These are phyloP conservation scores for Toxotes chatareus DNA, from an alignment of 2,113 vertebrate species.

Conservation along the genomic window DNA sequence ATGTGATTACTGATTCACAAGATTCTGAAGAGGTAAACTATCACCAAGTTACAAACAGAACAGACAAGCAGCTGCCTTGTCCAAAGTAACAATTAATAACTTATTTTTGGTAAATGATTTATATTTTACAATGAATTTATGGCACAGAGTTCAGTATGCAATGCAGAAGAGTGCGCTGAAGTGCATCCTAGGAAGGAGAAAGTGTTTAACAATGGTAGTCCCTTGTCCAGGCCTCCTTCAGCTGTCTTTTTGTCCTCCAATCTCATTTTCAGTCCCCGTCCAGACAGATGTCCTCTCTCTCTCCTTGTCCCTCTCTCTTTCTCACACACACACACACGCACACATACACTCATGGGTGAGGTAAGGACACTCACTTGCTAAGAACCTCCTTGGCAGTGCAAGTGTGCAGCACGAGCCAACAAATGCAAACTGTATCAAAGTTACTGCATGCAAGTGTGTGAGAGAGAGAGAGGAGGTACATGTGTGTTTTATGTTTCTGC, in stretches of 20 bases:
- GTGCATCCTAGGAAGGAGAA: slow-evolving; percentile 36
- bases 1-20: neutral
- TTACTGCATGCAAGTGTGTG: slow-evolving; percentile 22
- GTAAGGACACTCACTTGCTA: slow-evolving; percentile 31
- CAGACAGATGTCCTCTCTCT: slow-evolving; percentile 32
- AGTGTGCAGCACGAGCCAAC: slow-evolving; percentile 28
- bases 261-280: neutral
- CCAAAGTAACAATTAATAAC: neutral
- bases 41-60: neutral
- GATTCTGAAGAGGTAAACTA: neutral
- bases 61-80: neutral
- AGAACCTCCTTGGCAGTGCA: slow-evolving; percentile 30
- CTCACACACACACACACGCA: neutral
- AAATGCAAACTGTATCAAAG: slow-evolving; percentile 52
- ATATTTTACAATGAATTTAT: slow-evolving; percentile 18
- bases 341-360: neutral
- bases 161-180: neutral
- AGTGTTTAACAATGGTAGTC: slow-evolving; percentile 25
- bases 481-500: slow-evolving; percentile 35
- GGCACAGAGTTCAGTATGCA: slow-evolving; percentile 8
- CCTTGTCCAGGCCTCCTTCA: slow-evolving; percentile 12
- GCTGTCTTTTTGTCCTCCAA: slow-evolving; percentile 25
- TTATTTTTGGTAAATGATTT: slow-evolving; percentile 12
- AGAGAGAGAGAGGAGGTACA: neutral
- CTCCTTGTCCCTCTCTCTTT: neutral